Conservation (phyloP, 2,113 vertebrate species). For the Antechinus stuartii region DNA sequence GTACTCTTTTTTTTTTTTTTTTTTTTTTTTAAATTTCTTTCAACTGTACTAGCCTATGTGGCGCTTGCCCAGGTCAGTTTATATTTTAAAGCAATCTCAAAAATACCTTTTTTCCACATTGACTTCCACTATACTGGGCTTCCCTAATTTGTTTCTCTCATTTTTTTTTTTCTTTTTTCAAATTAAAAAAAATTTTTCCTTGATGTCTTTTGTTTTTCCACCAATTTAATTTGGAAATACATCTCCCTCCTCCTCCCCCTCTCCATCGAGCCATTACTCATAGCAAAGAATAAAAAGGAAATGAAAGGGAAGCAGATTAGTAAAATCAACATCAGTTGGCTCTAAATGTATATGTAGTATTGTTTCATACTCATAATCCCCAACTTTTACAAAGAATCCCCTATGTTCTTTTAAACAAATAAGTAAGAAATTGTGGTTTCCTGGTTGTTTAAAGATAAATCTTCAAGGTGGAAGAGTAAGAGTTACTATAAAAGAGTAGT, state of each 20-base stretch:
- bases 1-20: neutral
- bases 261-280: neutral
- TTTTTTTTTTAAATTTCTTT: neutral
- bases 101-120: neutral
- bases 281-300: constrained; percentile 1
- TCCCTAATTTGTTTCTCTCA: neutral
- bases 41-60: neutral
- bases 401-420: neutral
- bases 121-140: neutral
- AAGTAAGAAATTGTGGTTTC: neutral
- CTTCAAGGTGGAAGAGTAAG: neutral
- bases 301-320: neutral
- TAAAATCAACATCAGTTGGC: neutral
- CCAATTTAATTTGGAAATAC: neutral
- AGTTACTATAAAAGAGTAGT: neutral
- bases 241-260: neutral
- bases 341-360: neutral
- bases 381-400: neutral
- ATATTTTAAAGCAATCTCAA: neutral
- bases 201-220: neutral
- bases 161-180: neutral
- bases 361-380: neutral
- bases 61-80: neutral
- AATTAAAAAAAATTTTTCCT: neutral
- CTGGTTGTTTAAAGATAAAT: neutral